A percentile compares a stretch with the other conserved stretches of the same genome.
These are phyloP conservation scores for Pan troglodytes DNA, from an alignment of 2,113 vertebrate genomes.

Conservation along the genomic window NHGRI_mPanTro3-v2.1_pri NC_072407.2:119563501-119564000, in stretches of 20 bases:
- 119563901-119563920: not conserved
- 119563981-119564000: not conserved
- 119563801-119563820: not conserved
- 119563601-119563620: constrained; percentile 72
- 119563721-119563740: not conserved
- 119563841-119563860: not conserved
- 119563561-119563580: constrained; percentile 71
- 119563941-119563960: not conserved
- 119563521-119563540: not conserved
- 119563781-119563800: not conserved
- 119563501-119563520: too few relatives aligned
- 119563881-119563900: not conserved
- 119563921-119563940: not conserved
- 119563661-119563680: constrained; percentile 37
- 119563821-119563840: not conserved
- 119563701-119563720: not conserved
- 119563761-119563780: not conserved
- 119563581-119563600: constrained; percentile 71
- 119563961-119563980: not conserved
- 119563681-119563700: not conserved
- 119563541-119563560: constrained; percentile 64
- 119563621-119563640: constrained; percentile 69
- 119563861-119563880: not conserved
- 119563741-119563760: not conserved
- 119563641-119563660: constrained; percentile 65